These are phyloP conservation scores for Isotomurus palustris DNA, from an alignment of 2,888 invertebrate genomes.

Conservation along the genomic window DNA sequence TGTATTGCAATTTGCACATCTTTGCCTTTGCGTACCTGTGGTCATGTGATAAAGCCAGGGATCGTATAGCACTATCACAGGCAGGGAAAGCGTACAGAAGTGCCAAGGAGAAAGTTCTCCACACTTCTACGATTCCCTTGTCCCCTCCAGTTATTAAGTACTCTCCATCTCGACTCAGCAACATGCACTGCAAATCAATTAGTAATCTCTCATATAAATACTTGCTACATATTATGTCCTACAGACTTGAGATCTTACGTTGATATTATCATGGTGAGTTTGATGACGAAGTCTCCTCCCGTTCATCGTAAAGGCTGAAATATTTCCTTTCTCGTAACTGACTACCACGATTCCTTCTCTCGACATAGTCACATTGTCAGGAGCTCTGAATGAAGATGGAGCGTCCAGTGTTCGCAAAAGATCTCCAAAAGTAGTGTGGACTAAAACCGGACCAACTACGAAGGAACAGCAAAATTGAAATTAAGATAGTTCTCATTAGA, in stretches of 20 bases:
- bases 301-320: slow-evolving; percentile 91
- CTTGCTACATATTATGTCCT: neutral
- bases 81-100: slow-evolving; percentile 96
- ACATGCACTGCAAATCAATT: slow-evolving; percentile 65
- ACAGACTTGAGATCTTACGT: slow-evolving; percentile 58
- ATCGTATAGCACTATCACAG: slow-evolving; percentile 89
- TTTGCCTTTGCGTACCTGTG: slow-evolving; percentile 68
- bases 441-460: slow-evolving; percentile 88
- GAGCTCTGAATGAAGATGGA: slow-evolving; percentile 68
- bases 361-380: slow-evolving; percentile 86
- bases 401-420: slow-evolving; percentile 83
- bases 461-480: neutral
- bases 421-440: slow-evolving; percentile 98
- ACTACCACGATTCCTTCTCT: slow-evolving; percentile 94
- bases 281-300: slow-evolving; percentile 83
- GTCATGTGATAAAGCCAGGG: slow-evolving; percentile 93
- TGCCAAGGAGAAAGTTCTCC: slow-evolving; percentile 95
- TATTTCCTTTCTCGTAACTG: slow-evolving; percentile 84
- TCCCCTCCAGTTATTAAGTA: slow-evolving; percentile 97
- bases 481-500: neutral
- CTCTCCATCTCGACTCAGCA: slow-evolving; percentile 95
- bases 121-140: slow-evolving; percentile 95
- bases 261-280: slow-evolving; percentile 90
- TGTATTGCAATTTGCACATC: no score
- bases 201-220: neutral